These are phyloP conservation scores for Heterotis niloticus DNA, from an alignment of 2,113 vertebrate species.

Conservation along the genomic window DNA sequence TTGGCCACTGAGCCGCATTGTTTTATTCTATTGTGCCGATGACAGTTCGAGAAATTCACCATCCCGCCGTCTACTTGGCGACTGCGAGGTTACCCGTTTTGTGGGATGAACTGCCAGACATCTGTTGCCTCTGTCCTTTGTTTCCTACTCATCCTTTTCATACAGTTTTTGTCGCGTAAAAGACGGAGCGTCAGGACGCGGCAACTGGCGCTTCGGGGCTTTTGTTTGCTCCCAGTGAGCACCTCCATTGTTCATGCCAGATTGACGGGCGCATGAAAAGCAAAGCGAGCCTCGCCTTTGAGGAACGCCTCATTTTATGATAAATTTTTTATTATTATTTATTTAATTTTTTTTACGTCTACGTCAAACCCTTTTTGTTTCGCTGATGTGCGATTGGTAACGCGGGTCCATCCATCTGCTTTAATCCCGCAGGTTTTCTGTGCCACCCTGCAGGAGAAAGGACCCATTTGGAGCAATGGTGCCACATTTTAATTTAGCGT, in stretches of 20 bases:
- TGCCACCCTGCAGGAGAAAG: not conserved
- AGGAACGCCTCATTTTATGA: not conserved
- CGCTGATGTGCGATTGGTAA: not conserved
- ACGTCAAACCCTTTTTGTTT: not conserved
- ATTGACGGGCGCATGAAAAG: not conserved
- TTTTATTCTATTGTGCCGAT: not conserved
- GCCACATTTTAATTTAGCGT: not conserved
- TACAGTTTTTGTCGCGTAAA: not conserved
- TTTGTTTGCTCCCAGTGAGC: not conserved
- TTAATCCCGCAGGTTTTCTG: not conserved
- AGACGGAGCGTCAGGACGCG: not conserved
- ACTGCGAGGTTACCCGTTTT: too few species aligned
- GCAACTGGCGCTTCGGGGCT: not conserved
- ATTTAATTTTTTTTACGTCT: too few species aligned
- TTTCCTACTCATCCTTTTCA: not conserved
- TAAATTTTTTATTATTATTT: too few species aligned
- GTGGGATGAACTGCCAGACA: not conserved
- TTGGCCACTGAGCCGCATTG: too few species aligned
- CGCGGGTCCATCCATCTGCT: not conserved
- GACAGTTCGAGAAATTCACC: not conserved
- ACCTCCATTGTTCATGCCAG: not conserved
- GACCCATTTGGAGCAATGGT: not conserved
- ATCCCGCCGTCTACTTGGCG: not conserved
- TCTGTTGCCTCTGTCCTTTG: constrained; percentile 4
- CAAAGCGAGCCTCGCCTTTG: not conserved